phyloP scores from a whole-genome alignment of 92 coral and sea anemone genomes.

The Parazoanthus swiftii region DNA sequence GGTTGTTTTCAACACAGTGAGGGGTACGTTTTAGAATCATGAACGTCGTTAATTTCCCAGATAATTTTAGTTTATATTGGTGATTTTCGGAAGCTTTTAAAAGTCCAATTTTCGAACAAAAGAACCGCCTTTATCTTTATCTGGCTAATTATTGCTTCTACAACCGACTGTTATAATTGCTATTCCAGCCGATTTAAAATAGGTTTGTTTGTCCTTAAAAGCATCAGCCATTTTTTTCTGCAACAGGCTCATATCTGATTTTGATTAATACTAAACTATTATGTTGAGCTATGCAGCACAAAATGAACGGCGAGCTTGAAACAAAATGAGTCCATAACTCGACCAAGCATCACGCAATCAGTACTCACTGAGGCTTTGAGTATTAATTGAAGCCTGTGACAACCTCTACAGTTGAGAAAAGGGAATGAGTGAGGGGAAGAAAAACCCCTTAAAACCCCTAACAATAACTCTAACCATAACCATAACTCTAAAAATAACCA shows the following conservation, averaged over 20 bases:
- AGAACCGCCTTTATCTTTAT: not conserved
- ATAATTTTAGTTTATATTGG: not conserved
- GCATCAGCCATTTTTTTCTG: not conserved
- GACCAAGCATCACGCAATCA: too few relatives aligned
- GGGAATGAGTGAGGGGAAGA: too few relatives aligned
- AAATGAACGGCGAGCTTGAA: too few relatives aligned
- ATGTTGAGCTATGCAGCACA: too few relatives aligned
- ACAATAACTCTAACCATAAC: too few relatives aligned
- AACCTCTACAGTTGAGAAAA: too few relatives aligned
- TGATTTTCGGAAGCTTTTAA: not conserved
- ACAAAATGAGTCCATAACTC: too few relatives aligned
- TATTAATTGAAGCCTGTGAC: too few relatives aligned
- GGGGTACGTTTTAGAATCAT: not conserved
- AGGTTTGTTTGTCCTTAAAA: not conserved
- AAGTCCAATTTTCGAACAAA: not conserved
- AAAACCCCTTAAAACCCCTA: too few relatives aligned
- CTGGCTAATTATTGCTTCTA: not conserved
- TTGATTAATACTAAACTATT: too few relatives aligned
- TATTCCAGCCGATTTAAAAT: not conserved
- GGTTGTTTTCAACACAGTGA: not conserved
- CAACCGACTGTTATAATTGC: not conserved
- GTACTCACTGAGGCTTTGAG: too few relatives aligned
- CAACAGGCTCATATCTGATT: not conserved
- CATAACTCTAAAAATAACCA: too few relatives aligned
- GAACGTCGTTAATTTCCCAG: conserved; percentile 1